These are phyloP conservation scores for Micropoecilia bifurca DNA, from an alignment of 2,797 vertebrate species.

Conservation along the genomic window DNA sequence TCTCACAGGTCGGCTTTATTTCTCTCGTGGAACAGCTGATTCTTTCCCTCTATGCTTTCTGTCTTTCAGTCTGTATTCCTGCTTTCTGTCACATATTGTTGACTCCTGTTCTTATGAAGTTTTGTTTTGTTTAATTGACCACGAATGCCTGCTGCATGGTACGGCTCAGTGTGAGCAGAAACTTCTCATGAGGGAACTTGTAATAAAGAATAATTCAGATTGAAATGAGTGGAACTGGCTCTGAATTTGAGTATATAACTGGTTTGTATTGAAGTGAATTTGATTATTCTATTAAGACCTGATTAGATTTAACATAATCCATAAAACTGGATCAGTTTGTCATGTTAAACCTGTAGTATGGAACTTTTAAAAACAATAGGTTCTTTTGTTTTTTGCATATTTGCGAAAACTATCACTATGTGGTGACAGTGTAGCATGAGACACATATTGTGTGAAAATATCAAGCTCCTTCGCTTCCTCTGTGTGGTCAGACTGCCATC, in stretches of 20 bases:
- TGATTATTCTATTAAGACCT: not conserved
- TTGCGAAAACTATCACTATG: no score
- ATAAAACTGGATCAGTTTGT: no score
- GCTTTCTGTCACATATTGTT: conserved; percentile 8
- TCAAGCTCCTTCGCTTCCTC: no score
- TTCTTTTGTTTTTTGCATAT: no score
- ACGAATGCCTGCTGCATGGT: conserved; percentile 25
- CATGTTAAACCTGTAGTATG: no score
- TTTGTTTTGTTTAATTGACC: not conserved
- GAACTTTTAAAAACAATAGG: no score
- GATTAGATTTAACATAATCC: not conserved
- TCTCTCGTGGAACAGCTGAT: not conserved
- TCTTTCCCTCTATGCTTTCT: not conserved
- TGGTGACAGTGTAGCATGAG: no score
- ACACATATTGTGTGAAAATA: no score
- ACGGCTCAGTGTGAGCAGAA: conserved; percentile 20
- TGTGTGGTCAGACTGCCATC: no score
- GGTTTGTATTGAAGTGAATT: not conserved
- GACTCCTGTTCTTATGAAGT: conserved; percentile 38
- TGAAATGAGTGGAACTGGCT: no score
- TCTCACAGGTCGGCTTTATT: not conserved
- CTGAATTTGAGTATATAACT: no score
- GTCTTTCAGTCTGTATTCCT: not conserved
- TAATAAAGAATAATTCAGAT: not conserved
- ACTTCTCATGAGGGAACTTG: not conserved